Base-by-base conservation (phyloP, 1,140 invertebrate species). In the Drosophila kikkawai region DNA sequence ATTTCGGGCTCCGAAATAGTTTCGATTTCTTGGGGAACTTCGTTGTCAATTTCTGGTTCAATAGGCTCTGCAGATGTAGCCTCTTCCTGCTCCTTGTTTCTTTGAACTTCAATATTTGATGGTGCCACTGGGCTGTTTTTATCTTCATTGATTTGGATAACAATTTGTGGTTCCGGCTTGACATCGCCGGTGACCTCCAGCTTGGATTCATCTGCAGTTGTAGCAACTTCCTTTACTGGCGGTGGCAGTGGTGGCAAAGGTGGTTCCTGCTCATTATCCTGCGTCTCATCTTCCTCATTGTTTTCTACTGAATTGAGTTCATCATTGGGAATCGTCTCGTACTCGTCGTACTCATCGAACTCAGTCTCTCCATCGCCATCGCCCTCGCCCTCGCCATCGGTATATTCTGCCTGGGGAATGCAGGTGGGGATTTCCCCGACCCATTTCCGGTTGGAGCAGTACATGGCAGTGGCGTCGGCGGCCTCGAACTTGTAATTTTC, bases 361-460 rank as follows among this genome's bases (percentile, higher is more conserved):
- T 77, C 79, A 13, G 64, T 15, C 1, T 64, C 66, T 0, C 6
- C n/a, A 8, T 71, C 47, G 2, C 6, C 26, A 8, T 71, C 56
- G 0, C 22, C 34, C 15, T 36, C 44, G 0, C 64, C 84, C 32
- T 75, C 75, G 3, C 50, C 60, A 13, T 88, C 81, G 17, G 93
- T 83, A 88, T 94, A 91, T 19, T 87, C 81, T 2, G n/a, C 13
- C 29, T 53, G 6, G 4, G 73, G 60, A 51, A 92, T 67, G 64
- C 95, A 95, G 57, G 90, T 92, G 8, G 95, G 95, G 63, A 93
- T 79, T 37, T 93, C 91, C 12, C 95, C 95, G 32, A 95, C 73
- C 95, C 95, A 95, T 57, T 92, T 90, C 34, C 92, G 91, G 44
- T 93, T 74, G 69, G 94, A 94, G 66, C 95, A 95, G 79, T 94